Evolutionary conservation across 1,140 invertebrate species (phyloP).

Genomic region (Zaprionus capensis): DNA sequence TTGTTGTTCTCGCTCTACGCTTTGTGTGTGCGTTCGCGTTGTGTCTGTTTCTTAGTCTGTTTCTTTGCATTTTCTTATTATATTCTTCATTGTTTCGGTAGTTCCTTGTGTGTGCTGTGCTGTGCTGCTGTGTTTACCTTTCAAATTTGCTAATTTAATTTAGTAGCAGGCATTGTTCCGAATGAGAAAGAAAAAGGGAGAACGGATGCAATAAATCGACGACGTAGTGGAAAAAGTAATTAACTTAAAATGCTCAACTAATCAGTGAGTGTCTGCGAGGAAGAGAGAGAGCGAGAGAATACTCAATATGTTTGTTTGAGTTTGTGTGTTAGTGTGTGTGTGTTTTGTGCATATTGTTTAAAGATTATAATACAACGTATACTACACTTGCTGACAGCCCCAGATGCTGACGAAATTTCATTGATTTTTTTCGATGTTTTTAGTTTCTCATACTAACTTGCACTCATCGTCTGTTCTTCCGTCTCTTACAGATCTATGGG

Average conservation of each 20-base stretch:
- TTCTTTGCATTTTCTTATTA: conserved; percentile 25
- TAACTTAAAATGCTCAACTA: conserved; percentile 29
- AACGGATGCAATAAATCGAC: conserved; percentile 23
- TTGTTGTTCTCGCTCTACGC: conserved; percentile 25
- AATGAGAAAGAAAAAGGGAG: not conserved
- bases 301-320: conserved; percentile 25
- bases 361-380: conserved; percentile 8
- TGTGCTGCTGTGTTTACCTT: conserved; percentile 11
- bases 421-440: conserved; percentile 59
- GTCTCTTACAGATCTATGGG: conserved; percentile 89
- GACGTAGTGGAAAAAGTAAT: conserved; percentile 34
- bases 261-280: not conserved
- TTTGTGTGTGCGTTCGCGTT: conserved; percentile 7
- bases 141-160: conserved; percentile 64
- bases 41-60: conserved; percentile 21
- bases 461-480: conserved; percentile 13
- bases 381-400: conserved; percentile 1
- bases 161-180: conserved; percentile 39
- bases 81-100: conserved; percentile 48
- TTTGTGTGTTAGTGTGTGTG: not conserved
- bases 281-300: not conserved
- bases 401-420: conserved; percentile 39
- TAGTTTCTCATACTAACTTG: conserved; percentile 7
- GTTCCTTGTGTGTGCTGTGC: conserved; percentile 14
- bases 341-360: conserved; percentile 4